phyloP scores from a whole-genome alignment of 2,113 vertebrate genomes.

The Hymenochirus boettgeri region DNA sequence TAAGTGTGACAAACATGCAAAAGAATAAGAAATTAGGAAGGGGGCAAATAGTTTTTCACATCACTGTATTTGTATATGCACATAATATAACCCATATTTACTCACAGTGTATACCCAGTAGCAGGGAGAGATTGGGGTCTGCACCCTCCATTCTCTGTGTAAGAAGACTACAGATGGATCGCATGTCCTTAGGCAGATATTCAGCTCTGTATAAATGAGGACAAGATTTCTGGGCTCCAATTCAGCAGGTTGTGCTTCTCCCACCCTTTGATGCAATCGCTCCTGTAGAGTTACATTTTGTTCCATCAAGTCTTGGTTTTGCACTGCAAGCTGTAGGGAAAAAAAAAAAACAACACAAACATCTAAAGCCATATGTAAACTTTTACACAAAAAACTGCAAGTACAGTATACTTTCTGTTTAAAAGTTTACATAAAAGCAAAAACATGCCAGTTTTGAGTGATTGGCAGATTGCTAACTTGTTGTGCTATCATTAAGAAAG shows the following conservation, averaged over 20 bases:
- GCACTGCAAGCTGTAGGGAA: conserved; percentile 75
- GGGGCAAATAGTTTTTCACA: too few species aligned
- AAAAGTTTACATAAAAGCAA: too few species aligned
- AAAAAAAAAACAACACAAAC: too few species aligned
- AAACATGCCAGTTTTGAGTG: too few species aligned
- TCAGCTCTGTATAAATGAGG: conserved; percentile 75
- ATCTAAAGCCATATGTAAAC: too few species aligned
- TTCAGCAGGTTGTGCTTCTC: conserved; percentile 53
- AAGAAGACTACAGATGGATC: conserved; percentile 87
- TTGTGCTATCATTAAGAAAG: too few species aligned
- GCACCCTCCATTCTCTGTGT: conserved; percentile 87
- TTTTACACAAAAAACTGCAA: too few species aligned
- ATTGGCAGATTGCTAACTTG: too few species aligned
- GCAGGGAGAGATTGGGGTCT: conserved; percentile 91
- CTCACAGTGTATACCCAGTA: conserved; percentile 90
- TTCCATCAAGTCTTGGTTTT: conserved; percentile 95
- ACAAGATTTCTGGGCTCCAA: conserved; percentile 58
- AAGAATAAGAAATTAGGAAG: too few species aligned
- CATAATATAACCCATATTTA: conserved; percentile 16
- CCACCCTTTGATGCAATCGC: conserved; percentile 65
- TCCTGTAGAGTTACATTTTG: conserved; percentile 89
- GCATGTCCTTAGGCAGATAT: conserved; percentile 82
- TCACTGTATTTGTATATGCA: neutral
- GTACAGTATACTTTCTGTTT: too few species aligned
- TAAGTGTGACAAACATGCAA: too few species aligned